A percentile compares a stretch with the other conserved stretches of the same genome.
Evolutionary conservation across 2,113 vertebrate genomes (phyloP).

Genomic region (Arvicanthis niloticus): DNA sequence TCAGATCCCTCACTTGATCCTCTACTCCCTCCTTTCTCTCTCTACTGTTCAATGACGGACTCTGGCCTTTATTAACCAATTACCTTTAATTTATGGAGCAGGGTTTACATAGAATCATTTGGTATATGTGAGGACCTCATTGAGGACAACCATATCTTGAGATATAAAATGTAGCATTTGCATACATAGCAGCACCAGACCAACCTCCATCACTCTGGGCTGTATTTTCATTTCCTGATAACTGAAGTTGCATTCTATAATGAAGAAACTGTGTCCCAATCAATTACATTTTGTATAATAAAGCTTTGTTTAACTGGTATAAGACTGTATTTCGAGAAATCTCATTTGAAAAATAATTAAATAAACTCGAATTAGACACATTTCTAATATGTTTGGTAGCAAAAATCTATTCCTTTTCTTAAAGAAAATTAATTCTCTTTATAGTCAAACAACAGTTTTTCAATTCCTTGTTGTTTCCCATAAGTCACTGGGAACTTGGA

Average conservation of each 20-base stretch:
- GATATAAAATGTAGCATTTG: no score
- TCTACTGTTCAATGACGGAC: no score
- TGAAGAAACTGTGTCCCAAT: not conserved
- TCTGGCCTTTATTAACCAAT: no score
- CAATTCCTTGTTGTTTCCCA: not conserved
- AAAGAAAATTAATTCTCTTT: not conserved
- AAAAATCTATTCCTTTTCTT: not conserved
- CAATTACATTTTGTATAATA: slow-evolving; percentile 2
- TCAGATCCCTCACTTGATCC: no score
- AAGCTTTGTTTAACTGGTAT: slow-evolving; percentile 1
- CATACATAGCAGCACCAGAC: no score
- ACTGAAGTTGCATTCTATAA: slow-evolving; percentile 30
- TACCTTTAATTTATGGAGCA: no score
- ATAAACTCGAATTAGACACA: not conserved
- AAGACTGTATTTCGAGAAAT: not conserved
- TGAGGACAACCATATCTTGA: no score
- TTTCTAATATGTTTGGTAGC: not conserved
- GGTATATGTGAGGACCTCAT: no score
- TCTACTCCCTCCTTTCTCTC: no score
- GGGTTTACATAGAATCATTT: no score
- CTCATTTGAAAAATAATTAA: not conserved
- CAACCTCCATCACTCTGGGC: not conserved
- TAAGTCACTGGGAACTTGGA: not conserved
- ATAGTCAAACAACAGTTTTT: not conserved
- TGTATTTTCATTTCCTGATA: slow-evolving; percentile 33